Evolutionary conservation across 1,140 invertebrate species (phyloP), one percentile per base, ranked within the genome.

Genomic region (Nasonia vitripennis): DNA sequence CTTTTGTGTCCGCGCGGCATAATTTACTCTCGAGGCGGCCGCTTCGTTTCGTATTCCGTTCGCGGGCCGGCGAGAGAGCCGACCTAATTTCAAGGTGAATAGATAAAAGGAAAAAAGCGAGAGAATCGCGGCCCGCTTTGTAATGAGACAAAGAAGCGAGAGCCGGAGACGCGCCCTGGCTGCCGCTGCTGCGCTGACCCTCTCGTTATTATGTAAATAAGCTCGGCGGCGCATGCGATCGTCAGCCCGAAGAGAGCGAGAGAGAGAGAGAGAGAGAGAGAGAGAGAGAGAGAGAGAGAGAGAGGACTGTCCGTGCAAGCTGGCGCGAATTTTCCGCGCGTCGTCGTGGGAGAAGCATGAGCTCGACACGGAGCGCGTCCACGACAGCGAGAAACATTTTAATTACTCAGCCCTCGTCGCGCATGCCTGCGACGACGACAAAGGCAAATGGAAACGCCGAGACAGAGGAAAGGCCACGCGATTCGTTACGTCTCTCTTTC

Each of bases 41-140:
- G 71, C 67, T 51, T 87, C 87, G 85, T 86, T 88, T 87, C 86
- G 79, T 86, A 86, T 89, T 87, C 87, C 87, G 86, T 84, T 55
- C 74, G 14, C 67, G 27, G 37, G 5, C 68, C 68, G 27, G 11
- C 74, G 73, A 1, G 41, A 23, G 12, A n/a, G n/a, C 0, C 74
- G 82, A 84, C 75, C 82, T 78, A 78, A 70, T 84, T 83, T 83
- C 71, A 75, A 83, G 81, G 71, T 62, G 81, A 83, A 45, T 73
- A 17, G 31, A 41, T 62, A 74, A 74, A 75, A 62, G 6, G 68
- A 51, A 81, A 75, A 82, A 55, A 4, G 55, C 11, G 3, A 68
- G 68, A 62, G 55, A 62, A 62, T 62, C 31, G 31, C 73, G 68
- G 41, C 41, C 0, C 45, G 70, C 74, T 81, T 73, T 55, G n/a